A percentile compares a stretch with the other conserved stretches of the same genome.
Evolutionary conservation across 1,140 invertebrate genomes (phyloP).

Genomic region (Diabrotica virgifera): DNA sequence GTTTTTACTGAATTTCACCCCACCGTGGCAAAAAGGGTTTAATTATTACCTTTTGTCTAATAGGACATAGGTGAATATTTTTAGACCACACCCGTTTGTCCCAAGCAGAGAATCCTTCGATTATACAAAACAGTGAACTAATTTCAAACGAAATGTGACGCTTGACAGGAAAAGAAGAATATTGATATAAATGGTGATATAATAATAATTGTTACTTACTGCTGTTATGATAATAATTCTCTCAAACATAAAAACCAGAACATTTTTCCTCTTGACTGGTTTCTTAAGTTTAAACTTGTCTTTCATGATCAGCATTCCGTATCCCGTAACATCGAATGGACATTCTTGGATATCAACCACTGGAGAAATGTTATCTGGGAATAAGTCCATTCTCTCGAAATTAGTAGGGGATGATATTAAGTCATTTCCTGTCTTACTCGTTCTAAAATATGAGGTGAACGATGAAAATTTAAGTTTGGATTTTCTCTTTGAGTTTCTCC

Average conservation of each 20-base stretch:
- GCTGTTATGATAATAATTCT: slow-evolving; percentile 16
- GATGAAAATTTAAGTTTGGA: background rate
- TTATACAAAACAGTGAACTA: no score
- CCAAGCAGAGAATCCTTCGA: no score
- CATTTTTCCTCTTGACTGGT: slow-evolving; percentile 17
- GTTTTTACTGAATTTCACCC: no score
- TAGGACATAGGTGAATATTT: no score
- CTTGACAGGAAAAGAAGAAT: no score
- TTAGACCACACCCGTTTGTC: no score
- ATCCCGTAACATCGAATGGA: slow-evolving; percentile 16
- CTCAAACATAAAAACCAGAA: slow-evolving; percentile 15
- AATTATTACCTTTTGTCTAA: no score
- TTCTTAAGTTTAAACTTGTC: slow-evolving; percentile 15
- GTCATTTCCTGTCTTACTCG: background rate
- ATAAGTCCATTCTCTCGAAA: slow-evolving; percentile 12
- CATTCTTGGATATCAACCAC: slow-evolving; percentile 12
- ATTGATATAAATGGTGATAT: no score
- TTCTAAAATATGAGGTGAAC: background rate
- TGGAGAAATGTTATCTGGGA: background rate
- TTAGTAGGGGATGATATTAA: slow-evolving; percentile 8
- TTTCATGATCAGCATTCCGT: slow-evolving; percentile 14
- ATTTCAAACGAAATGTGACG: no score
- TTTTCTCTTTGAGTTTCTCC: background rate
- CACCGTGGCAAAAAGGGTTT: no score
- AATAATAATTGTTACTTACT: slow-evolving; percentile 9